Conservation (phyloP, 30 jellyfish, hydroid and myxozoan species). For the Pseudorhiza aurosa region DNA sequence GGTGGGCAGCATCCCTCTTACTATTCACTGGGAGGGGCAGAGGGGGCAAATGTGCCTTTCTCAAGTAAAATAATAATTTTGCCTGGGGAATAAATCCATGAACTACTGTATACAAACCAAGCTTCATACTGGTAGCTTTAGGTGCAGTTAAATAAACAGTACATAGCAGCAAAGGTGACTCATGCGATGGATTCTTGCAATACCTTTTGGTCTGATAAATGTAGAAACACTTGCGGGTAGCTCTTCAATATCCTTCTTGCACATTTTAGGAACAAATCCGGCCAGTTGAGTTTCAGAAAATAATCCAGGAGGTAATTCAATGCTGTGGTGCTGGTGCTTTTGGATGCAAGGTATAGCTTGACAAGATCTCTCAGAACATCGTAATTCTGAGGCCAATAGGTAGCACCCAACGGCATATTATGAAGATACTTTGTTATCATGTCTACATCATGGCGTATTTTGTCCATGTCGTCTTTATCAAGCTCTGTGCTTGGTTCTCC, state of each 20-base stretch:
- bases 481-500: slow-evolving; percentile 14
- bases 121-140: no score
- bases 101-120: no score
- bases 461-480: slow-evolving; percentile 65
- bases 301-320: slow-evolving; percentile 49
- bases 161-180: no score
- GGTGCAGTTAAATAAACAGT: no score
- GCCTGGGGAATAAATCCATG: no score
- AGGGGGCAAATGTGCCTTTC: no score
- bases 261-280: slow-evolving; percentile 70
- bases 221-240: slow-evolving; percentile 84
- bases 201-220: slow-evolving; percentile 74
- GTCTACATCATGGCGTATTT: slow-evolving; percentile 51
- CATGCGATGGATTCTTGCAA: no score
- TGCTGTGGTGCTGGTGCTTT: slow-evolving; percentile 29
- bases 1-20: no score
- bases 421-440: slow-evolving; percentile 68
- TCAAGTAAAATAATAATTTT: no score
- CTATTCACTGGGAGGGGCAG: no score
- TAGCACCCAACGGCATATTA: slow-evolving; percentile 71
- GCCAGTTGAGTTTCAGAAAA: slow-evolving; percentile 82
- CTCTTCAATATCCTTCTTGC: slow-evolving; percentile 51
- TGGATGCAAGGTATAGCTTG: slow-evolving; percentile 59
- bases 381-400: slow-evolving; percentile 72
- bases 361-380: slow-evolving; percentile 77